Evolutionary conservation across 2,888 invertebrate species (phyloP), one percentile per base, ranked within the genome.

Genomic region (Eupeodes luniger): DNA sequence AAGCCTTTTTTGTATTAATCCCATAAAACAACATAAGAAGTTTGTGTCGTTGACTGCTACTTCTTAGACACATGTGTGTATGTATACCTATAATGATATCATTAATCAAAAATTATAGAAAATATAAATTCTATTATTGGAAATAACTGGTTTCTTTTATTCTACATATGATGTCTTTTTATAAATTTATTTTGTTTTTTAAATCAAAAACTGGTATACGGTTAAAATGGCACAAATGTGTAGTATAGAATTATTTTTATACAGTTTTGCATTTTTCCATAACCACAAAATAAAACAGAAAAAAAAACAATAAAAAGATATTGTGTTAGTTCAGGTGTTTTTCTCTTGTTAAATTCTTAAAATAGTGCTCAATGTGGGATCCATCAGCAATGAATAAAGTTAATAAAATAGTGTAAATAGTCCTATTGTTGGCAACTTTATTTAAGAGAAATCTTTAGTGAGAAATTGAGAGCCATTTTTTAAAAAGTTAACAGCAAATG

Each of bases 21-120:
- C 5, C 5, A 40, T 7, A 5, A 40, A 40, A 55, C 44, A 55
- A 44, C 44, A 19, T 19, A 70, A 55, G 55, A 44, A 44, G 40
- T 55, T 55, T 70, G 16, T 70, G 53, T 70, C 70, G 55, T 70
- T 70, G 49, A 69, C 69, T 69, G 53, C 36, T 53, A 36, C 14
- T 36, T 36, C 10, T 11, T 10, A 1, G 1, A 55, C 10, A 3
- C 4, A 5, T 51, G n/a, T 10, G 2, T 27, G 3, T 3, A 27
- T 40, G 0, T 34, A 51, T 19, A 19, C 19, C 19, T 19, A 19
- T 44, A 44, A 44, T 70, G 19, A 55, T 55, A 70, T 55, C 70
- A 70, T 70, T 70, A 70, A 70, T 70, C 70, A 70, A 70, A 70
- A 70, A 55, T 70, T 70, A 55, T 70, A 70, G 55, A 70, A 53